phyloP scores from a whole-genome alignment of 2,888 invertebrate genomes.

The Quadriops clusia region DNA sequence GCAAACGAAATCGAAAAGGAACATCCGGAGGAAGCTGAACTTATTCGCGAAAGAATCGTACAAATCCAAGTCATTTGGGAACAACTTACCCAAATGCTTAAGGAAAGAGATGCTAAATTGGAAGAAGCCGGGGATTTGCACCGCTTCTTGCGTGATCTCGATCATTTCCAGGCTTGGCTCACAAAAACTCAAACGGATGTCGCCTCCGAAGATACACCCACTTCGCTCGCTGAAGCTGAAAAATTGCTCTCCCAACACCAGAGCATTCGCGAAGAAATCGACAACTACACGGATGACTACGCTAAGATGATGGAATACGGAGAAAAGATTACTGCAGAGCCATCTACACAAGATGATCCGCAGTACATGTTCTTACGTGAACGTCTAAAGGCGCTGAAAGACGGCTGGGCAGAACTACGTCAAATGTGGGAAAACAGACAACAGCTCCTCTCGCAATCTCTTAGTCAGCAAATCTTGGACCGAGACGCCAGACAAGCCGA shows the following conservation, averaged over 20 bases:
- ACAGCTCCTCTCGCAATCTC: slow-evolving; percentile 83
- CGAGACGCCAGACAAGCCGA: slow-evolving; percentile 96
- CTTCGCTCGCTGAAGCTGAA: slow-evolving; percentile 90
- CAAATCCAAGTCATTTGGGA: slow-evolving; percentile 90
- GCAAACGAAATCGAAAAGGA: slow-evolving; percentile 84
- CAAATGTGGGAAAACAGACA: slow-evolving; percentile 99
- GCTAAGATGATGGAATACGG: slow-evolving; percentile 99
- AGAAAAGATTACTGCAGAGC: slow-evolving; percentile 81
- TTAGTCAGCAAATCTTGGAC: slow-evolving; percentile 91
- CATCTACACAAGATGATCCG: slow-evolving; percentile 85
- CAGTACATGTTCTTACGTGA: slow-evolving; percentile 99
- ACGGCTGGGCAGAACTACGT: slow-evolving; percentile 98
- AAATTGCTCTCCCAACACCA: slow-evolving; percentile 94
- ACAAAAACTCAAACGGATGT: slow-evolving; percentile 99
- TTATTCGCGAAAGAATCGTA: slow-evolving; percentile 80
- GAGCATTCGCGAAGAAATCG: slow-evolving; percentile 97
- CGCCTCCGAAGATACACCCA: slow-evolving; percentile 91
- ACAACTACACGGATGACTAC: slow-evolving; percentile 97
- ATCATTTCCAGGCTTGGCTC: slow-evolving; percentile 99
- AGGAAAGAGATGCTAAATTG: slow-evolving; percentile 94
- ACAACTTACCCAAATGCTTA: slow-evolving; percentile 85
- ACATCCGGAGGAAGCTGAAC: slow-evolving; percentile 87
- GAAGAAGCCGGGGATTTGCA: slow-evolving; percentile 99
- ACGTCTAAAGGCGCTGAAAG: slow-evolving; percentile 92
- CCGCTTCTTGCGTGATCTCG: slow-evolving; percentile 93